Percentiles rank a stretch among this genome's conserved stretches.
phyloP scores from a whole-genome alignment of 2,113 vertebrate species.

The Oncorhynchus keta region DNA sequence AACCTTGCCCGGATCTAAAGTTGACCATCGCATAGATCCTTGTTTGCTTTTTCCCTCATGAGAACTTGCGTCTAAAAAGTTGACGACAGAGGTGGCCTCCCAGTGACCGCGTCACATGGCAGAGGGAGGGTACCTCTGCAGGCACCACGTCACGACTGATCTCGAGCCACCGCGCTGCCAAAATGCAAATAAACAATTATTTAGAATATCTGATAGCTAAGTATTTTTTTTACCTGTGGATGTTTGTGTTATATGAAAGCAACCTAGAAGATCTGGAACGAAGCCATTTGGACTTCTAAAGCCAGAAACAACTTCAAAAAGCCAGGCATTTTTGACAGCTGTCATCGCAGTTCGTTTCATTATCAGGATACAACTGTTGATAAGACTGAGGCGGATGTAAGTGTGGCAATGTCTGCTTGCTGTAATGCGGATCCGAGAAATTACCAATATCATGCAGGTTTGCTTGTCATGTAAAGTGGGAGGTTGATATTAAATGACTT shows the following conservation, averaged over 20 bases:
- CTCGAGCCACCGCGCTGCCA: conserved; percentile 6
- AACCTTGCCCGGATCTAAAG: conserved; percentile 1
- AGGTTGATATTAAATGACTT: not conserved
- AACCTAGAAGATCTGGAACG: not conserved
- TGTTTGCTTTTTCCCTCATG: conserved; percentile 33
- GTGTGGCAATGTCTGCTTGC: not conserved
- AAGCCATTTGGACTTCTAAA: not conserved
- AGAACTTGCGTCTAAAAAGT: conserved; percentile 27
- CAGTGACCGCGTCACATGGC: conserved; percentile 28
- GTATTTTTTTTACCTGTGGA: not conserved
- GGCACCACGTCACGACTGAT: conserved; percentile 22
- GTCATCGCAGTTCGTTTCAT: conserved; percentile 23
- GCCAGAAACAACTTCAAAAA: no score
- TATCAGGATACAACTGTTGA: conserved; percentile 1
- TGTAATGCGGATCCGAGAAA: conserved; percentile 28
- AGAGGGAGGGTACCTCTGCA: conserved; percentile 24
- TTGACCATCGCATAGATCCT: conserved; percentile 43
- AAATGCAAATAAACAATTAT: not conserved
- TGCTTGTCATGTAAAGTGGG: conserved; percentile 12
- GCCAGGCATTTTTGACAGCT: not conserved
- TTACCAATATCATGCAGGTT: conserved; percentile 41
- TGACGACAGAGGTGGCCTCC: conserved; percentile 6
- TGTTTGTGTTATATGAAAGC: not conserved
- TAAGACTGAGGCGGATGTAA: not conserved
- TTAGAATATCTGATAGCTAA: not conserved